Evolutionary conservation across 2,113 vertebrate genomes (phyloP).

Genomic region (Prolemur simus): DNA sequence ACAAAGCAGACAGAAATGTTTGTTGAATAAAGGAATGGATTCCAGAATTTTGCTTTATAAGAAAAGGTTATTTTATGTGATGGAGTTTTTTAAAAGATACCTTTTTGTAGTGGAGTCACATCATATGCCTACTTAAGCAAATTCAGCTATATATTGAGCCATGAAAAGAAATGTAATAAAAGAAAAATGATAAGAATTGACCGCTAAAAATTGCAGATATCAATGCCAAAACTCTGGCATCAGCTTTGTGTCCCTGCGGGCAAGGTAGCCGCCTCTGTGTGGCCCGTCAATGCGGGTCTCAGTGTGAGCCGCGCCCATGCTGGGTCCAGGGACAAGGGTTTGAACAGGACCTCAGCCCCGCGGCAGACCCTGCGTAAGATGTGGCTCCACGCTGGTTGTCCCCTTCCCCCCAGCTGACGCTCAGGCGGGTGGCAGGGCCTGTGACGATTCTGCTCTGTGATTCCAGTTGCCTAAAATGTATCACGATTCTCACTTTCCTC

Average conservation of each 20-base stretch:
- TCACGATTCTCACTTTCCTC: conserved; percentile 65
- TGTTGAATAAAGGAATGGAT: neutral
- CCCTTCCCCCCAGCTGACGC: accelerated
- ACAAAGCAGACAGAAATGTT: neutral
- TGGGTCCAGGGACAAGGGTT: too few relatives aligned
- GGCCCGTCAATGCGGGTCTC: neutral
- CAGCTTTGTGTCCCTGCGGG: neutral
- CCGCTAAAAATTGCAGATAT: neutral
- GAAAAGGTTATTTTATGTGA: neutral
- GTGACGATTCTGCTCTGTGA: neutral
- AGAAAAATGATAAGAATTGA: neutral
- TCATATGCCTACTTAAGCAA: neutral
- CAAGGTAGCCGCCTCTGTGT: accelerated
- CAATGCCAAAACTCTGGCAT: too few relatives aligned
- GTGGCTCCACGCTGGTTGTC: neutral
- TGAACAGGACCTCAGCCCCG: accelerated
- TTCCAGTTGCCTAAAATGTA: neutral
- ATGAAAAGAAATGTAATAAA: neutral
- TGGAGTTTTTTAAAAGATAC: neutral
- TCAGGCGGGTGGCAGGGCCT: neutral
- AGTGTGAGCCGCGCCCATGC: neutral
- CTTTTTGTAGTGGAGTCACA: neutral
- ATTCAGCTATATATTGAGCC: neutral
- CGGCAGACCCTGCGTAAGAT: neutral
- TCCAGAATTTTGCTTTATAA: neutral